These are phyloP conservation scores for Perodicticus potto DNA, from an alignment of 2,797 vertebrate species.

Conservation along the genomic window DNA sequence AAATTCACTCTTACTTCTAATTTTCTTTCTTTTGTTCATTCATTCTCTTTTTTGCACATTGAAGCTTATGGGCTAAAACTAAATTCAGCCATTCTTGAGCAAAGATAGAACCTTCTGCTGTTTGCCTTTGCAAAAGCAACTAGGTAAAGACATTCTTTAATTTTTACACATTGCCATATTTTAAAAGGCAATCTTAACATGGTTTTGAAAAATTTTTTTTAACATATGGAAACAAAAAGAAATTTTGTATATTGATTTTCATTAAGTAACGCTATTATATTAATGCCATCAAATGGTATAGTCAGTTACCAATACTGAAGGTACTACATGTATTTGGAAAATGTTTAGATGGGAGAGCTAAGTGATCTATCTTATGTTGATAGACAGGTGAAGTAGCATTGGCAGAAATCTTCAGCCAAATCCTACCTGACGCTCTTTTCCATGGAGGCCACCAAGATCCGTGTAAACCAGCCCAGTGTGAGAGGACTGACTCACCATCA, in stretches of 20 bases:
- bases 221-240: neutral
- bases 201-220: slow-evolving; percentile 1
- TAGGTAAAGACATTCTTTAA: neutral
- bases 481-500: neutral
- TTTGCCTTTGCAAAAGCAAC: neutral
- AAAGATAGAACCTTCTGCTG: neutral
- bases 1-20: slow-evolving; percentile 46
- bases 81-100: neutral
- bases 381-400: neutral
- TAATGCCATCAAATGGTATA: neutral
- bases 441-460: neutral
- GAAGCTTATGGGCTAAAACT: neutral
- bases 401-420: neutral
- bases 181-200: neutral
- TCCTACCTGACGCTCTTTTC: neutral
- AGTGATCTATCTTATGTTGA: neutral
- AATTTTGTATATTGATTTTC: slow-evolving; percentile 23
- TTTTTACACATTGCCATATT: neutral
- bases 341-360: neutral
- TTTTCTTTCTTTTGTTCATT: neutral
- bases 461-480: neutral
- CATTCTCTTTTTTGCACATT: neutral
- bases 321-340: neutral
- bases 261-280: neutral
- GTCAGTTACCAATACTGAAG: neutral